Evolutionary conservation across 2,888 invertebrate genomes (phyloP), one percentile per base, ranked within the genome.

Genomic region (Tholera decimalis): DNA sequence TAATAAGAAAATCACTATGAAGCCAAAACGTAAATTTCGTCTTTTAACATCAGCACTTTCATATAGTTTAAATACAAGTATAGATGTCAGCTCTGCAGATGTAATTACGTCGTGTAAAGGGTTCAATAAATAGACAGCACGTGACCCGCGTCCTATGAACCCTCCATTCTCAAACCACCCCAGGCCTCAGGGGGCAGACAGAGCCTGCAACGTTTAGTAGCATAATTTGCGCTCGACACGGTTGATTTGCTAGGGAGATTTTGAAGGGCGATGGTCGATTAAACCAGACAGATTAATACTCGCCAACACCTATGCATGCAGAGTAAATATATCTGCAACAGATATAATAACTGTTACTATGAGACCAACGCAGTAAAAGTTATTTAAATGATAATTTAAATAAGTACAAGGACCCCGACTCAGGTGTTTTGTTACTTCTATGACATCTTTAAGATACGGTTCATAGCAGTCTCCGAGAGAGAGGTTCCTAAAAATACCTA

Each of bases 171-270:
- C 33, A 11, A 18, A 22, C 22, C 37, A 37, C 58, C 68, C 26
- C 20, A 35, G 33, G 41, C 5, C 54, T 57, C 20, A 26, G 24
- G 22, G 49, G 41, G 18, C 37, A 55, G 58, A 50, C 73, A 53
- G 46, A 28, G 54, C 39, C 46, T 63, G 44, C 24, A 11, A 26
- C 22, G 24, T 53, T 63, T 43, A 56, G 30, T 53, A n/a, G 15
- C 3, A 3, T 46, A 65, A 73, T 69, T 69, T 62, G 15, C 71
- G 18, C 57, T 65, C 47, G 30, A 73, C 64, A 47, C 49, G 33
- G 70, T 57, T 57, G 37, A 73, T 49, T 64, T 51, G 55, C 18
- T 51, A 39, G 55, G 41, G 73, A 30, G 46, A 56, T 41, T 63
- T 46, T 13, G 26, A 49, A 67, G 75, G 71, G 75, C 54, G 20